phyloP scores from a whole-genome alignment of 2,888 invertebrate species.

The Chrysotoxum bicinctum region DNA sequence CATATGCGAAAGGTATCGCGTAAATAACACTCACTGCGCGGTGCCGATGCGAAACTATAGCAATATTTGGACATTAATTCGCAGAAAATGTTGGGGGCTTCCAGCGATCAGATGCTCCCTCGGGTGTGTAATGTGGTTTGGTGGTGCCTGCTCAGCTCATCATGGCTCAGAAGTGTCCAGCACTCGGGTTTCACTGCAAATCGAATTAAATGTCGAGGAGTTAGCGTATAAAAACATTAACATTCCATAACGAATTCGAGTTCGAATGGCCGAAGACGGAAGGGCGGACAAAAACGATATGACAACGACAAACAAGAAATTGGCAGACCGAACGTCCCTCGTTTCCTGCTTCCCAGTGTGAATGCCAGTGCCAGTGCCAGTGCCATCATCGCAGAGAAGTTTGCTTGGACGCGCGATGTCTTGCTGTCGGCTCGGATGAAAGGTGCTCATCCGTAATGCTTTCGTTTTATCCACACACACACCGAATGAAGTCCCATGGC shows the following conservation, averaged over 20 bases:
- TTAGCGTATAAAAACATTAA: slow-evolving; percentile 62
- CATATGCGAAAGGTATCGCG: slow-evolving; percentile 67
- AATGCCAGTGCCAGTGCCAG: background rate
- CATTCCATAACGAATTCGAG: slow-evolving; percentile 67
- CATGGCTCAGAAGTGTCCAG: slow-evolving; percentile 42
- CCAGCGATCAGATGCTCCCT: slow-evolving; percentile 16
- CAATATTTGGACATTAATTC: slow-evolving; percentile 71
- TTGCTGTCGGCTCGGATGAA: slow-evolving; percentile 66
- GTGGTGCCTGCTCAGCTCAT: slow-evolving; percentile 6
- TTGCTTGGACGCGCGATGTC: background rate
- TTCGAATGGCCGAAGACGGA: slow-evolving; percentile 14
- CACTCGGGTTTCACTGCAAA: slow-evolving; percentile 56
- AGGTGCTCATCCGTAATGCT: slow-evolving; percentile 71
- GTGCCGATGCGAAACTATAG: slow-evolving; percentile 64
- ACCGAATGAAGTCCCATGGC: slow-evolving; percentile 43
- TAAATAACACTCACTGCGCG: slow-evolving; percentile 60
- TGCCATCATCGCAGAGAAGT: background rate
- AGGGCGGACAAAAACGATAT: slow-evolving; percentile 22
- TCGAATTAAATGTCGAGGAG: slow-evolving; percentile 66
- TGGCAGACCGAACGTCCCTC: slow-evolving; percentile 51
- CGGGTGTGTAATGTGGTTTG: background rate
- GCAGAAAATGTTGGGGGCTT: slow-evolving; percentile 43
- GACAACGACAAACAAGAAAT: slow-evolving; percentile 68
- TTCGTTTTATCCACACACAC: slow-evolving; percentile 62
- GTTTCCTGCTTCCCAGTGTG: background rate